Evolutionary conservation across 1,140 invertebrate genomes (phyloP), one percentile per base, ranked within the genome.

Genomic region (Drosophila tsacasi): DNA sequence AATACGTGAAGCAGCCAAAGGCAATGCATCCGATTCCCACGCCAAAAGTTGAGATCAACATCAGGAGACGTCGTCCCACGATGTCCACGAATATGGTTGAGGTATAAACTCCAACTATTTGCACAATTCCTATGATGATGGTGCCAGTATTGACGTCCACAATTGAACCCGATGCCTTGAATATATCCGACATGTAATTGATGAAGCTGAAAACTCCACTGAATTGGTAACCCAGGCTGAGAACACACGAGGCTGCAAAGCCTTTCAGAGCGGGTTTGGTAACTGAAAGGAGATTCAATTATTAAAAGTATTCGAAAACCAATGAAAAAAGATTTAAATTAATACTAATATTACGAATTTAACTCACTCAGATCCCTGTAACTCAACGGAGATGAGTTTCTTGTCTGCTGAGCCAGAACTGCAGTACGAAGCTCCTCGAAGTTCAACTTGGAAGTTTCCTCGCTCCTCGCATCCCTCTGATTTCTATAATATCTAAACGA

Each of bases 111-210:
- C 83, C 85, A 0, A 93, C 65, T 23, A 93, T 89, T 68, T 93
- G 92, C 1, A 92, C 82, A 0, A 80, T 52, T 1, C 96, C 96
- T 3, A 98, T 95, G 8, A 97, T 95, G 50, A 98, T 96, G 1
- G 97, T 95, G 12, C 95, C 94, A 4, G 95, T 83, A 23, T 94
- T 94, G 0, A 96, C 93, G 23, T 95, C 92, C 0, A 97, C 73
- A 9, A 83, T 85, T 0, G 94, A 94, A 0, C 95, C 95, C 0
- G 96, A 95, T 0, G 94, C 93, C 5, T 92, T 79, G 86, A 97
- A 97, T 83, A 97, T 97, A n/a, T 93, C 93, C 3, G 94, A 93
- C 59, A 94, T 94, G 67, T 94, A 95, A 83, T 94, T 94, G 21
- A 94, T 92, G 23, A 95, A 94, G n/a, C 94, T 94, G 32, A 94